Evolutionary conservation across 2,797 vertebrate genomes (phyloP), one percentile per base, ranked within the genome.

Genomic region (Lophius americanus): DNA sequence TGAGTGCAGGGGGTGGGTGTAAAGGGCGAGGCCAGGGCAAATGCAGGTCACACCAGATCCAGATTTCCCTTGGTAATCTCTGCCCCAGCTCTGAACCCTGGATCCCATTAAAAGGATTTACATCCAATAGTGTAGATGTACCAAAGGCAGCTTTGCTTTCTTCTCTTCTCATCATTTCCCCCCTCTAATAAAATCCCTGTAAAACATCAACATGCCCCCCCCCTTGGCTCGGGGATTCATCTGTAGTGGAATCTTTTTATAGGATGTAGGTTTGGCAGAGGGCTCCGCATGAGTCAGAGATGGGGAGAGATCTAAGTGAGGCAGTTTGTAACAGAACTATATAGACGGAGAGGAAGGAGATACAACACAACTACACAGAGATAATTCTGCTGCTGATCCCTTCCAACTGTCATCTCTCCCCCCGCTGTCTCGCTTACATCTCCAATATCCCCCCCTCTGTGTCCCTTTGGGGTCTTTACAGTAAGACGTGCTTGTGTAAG

Each of bases 31-130:
- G 64, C 64, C 60, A 33, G 74, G 85, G 78, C 83, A 92, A 91
- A 92, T 85, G 76, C 91, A 90, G 92, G 93, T 93, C 92, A 93
- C 48, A 14, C 35, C 81, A 71, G 51, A 87, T 89, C 74, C 79
- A 90, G 91, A 93, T 93, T 87, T 92, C 84, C 76, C 76, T 59
- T 7, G 46, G 89, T 92, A 92, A 93, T 92, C 92, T 93, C 79
- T 93, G 91, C 88, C 91, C 93, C 70, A 70, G 84, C 81, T 51
- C 79, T 95, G 93, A 94, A 93, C 93, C 85, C 88, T 88, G 87
- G 79, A 95, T 95, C 93, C 91, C 89, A 94, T 94, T 94, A 93
- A 93, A 87, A 88, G 92, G 92, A 94, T 94, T 94, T 94, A 87
- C 89, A 86, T 91, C 85, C 90, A 92, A 86, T 93, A 93, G 92